Base-by-base conservation (phyloP, 2,797 vertebrate genomes). In the Saxicola maurus region DNA sequence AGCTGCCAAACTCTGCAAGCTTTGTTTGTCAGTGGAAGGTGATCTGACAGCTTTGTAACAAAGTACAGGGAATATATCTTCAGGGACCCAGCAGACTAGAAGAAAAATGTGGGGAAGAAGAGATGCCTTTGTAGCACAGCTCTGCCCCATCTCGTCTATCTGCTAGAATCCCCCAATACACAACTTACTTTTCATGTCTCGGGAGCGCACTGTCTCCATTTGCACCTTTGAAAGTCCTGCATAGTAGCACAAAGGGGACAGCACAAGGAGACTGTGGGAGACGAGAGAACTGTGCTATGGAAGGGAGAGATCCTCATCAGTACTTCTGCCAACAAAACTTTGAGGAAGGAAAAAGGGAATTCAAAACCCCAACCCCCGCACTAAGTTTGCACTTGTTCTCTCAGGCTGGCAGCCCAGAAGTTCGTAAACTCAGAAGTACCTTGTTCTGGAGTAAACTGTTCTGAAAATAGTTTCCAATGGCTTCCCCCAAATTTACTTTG, bases 211-310 rank as follows among this genome's bases (percentile, higher is more conserved):
- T 82, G 52, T 71, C 65, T 92, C 62, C 42, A 25, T 86, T 85
- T 90, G 90, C 64, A 89, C 82, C 73, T 88, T 80, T 89, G 67
- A 55, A 93, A 87, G 76, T 91, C 90, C 88, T 94, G 94, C 90
- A 88, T 93, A 95, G 90, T 87, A 80, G 89, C 89, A 84, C 75
- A 90, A 93, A 85, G 46, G 31, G 73, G 49, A 82, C n/a, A 35
- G 85, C 91, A 91, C 67, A 52, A 81, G 56, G 61, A 85, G 65
- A 25, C 9, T 73, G 65, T 81, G 66, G 65, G 75, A 67, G 52
- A 86, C 0, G 3, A 75, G 69, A 88, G 53, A 87, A 87, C 86
- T 69, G 55, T 85, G 78, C 72, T 90, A 38, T 76, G 40, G 65
- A 92, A 91, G 67, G 64, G 87, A 86, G 55, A 91, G 48, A 78